Base-by-base conservation (phyloP, 2,113 vertebrate genomes). In the Aegithalos caudatus region DNA sequence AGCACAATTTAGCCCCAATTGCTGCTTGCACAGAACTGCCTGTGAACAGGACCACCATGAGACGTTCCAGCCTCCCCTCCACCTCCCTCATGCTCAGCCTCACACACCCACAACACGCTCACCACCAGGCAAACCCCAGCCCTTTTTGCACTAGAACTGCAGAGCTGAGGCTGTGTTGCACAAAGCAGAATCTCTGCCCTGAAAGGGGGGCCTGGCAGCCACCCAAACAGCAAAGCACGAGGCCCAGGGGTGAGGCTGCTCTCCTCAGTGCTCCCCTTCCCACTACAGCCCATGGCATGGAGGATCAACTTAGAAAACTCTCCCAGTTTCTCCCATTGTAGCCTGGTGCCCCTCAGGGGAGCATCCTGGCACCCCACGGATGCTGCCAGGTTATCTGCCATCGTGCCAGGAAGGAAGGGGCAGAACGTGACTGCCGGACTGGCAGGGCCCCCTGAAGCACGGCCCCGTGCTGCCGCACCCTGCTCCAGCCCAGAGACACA, bases 271-370 rank as follows among this genome's bases (percentile, higher is more conserved):
- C 72, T 12, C 54, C 10, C 31, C 44, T 40, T 31, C 48, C 15
- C 1, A 1, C 16, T 7, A 20, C 33, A 47, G 21, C 33, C 50
- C 54, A 4, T 0, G 0, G 44, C 14, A 3, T 0, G 1, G 22
- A 35, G 10, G 31, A 10, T 78, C 13, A 11, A 15, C 42, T 48
- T 9, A 5, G 21, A 61, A 66, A 76, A 47, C 13, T 16, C 4
- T 11, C 29, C n/a, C 17, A 18, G 11, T 89, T 67, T 60, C 24
- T 40, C 29, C 24, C 62, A 29, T 14, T 0, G 9, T 3, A 14
- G 67, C 20, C 10, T 1, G 8, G 24, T 13, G 48, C 13, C 16
- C 17, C 0, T 1, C 0, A 0, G 51, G 2, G 37, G 20, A 25
- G 5, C 37, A 57, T 10, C 67, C 72, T 8, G 0, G 4, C 44